A percentile compares a stretch with the other conserved stretches of the same genome.
Conservation (phyloP, 2,797 vertebrate genomes). For the Euphonia xanthogaster region DNA sequence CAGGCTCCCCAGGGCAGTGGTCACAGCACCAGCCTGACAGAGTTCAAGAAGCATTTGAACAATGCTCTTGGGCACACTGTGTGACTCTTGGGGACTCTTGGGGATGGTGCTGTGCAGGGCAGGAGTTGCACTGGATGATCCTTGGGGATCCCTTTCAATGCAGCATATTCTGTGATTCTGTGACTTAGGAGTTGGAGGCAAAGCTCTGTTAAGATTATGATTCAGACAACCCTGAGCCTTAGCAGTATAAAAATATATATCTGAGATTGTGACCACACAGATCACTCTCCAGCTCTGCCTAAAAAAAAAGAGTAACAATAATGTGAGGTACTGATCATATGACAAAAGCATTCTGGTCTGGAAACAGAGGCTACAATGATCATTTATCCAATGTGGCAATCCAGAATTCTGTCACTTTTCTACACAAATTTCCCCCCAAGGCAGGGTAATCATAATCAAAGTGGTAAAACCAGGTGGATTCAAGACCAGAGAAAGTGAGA, state of each 20-base stretch:
- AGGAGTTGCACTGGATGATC: not conserved
- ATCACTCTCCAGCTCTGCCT: not conserved
- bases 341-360: not conserved
- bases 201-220: not conserved
- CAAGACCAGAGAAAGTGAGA: not conserved
- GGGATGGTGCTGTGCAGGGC: not conserved
- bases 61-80: not conserved
- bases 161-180: not conserved
- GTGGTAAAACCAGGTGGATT: not conserved
- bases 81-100: not conserved
- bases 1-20: not conserved
- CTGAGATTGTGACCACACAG: not conserved
- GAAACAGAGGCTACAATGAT: not conserved
- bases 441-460: not conserved
- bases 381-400: not conserved
- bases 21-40: not conserved
- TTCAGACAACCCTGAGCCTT: not conserved
- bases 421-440: not conserved
- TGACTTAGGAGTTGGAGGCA: not conserved
- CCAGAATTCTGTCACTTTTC: not conserved
- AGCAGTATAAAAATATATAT: not conserved
- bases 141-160: not conserved
- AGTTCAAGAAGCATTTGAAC: not conserved
- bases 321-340: not conserved
- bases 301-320: not conserved